These are phyloP conservation scores for Hypselothyrea guttata DNA, from an alignment of 2,888 invertebrate species.

Conservation along the genomic window DNA sequence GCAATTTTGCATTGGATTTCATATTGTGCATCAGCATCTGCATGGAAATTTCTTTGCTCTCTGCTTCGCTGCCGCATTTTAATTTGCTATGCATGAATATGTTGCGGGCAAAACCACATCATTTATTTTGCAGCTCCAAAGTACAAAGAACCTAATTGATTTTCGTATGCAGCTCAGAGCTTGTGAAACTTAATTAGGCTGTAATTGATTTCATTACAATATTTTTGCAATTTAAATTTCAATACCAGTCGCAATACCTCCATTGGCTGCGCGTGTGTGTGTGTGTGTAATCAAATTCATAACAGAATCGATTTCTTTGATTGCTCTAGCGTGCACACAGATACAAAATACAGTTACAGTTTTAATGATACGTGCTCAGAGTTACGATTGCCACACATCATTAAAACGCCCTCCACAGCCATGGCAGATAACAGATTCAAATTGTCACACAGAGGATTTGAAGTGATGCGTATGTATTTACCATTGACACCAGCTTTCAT, in stretches of 20 bases:
- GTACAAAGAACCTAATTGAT: constrained; percentile 4
- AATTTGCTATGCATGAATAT: not conserved
- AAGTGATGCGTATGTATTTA: not conserved
- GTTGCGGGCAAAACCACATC: not conserved
- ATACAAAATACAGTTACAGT: not conserved
- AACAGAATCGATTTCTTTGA: constrained; percentile 21
- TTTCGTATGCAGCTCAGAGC: not conserved
- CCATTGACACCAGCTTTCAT: not conserved
- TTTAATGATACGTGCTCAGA: not conserved
- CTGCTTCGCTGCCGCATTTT: not conserved
- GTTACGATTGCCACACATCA: constrained; percentile 15
- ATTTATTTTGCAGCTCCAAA: not conserved
- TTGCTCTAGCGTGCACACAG: constrained; percentile 1
- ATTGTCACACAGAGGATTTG: constrained; percentile 6
- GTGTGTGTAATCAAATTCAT: not conserved
- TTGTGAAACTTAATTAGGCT: not conserved
- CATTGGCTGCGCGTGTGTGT: not conserved
- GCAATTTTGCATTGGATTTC: constrained; percentile 6
- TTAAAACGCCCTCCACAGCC: constrained; percentile 18
- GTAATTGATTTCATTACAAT: not conserved
- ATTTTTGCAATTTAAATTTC: not conserved
- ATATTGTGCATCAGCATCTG: constrained; percentile 4
- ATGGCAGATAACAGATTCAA: not conserved
- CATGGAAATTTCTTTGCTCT: constrained; percentile 2
- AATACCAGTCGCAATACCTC: no score